These are phyloP conservation scores for Vicugna pacos DNA, from an alignment of 2,113 vertebrate species.

Conservation along the genomic window DNA sequence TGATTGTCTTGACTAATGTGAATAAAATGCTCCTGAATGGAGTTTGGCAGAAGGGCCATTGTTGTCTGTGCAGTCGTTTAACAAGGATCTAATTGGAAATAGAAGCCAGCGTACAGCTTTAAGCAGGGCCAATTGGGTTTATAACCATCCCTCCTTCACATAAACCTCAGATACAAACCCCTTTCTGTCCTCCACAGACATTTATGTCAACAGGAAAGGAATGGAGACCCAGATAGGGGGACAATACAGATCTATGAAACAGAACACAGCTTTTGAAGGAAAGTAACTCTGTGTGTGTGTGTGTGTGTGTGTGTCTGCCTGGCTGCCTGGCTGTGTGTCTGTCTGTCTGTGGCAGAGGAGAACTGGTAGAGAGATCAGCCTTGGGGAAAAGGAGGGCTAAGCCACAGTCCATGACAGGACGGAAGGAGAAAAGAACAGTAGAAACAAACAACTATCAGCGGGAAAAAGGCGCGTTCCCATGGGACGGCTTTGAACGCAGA, in stretches of 20 bases:
- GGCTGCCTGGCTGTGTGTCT: background rate
- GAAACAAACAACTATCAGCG: background rate
- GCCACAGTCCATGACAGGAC: background rate
- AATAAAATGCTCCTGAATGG: slow-evolving; percentile 87
- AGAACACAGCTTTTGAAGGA: background rate
- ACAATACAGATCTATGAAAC: background rate
- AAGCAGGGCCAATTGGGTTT: slow-evolving; percentile 89
- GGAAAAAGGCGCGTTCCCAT: background rate
- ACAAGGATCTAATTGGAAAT: slow-evolving; percentile 90
- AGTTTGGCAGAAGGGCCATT: slow-evolving; percentile 87
- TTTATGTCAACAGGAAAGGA: background rate
- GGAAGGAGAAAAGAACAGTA: background rate
- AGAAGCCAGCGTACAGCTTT: slow-evolving; percentile 88
- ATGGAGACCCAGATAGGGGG: background rate
- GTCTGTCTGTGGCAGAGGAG: background rate
- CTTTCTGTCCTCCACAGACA: slow-evolving; percentile 84
- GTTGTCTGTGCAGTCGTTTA: slow-evolving; percentile 87
- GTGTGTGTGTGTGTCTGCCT: background rate
- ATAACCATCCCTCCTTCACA: slow-evolving; percentile 88
- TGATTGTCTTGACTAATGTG: slow-evolving; percentile 88
- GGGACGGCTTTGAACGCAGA: background rate
- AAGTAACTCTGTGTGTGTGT: background rate
- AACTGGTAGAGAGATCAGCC: background rate
- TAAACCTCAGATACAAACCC: slow-evolving; percentile 86
- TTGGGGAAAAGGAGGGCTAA: background rate